Evolutionary conservation across 2,888 invertebrate species (phyloP), one percentile per base, ranked within the genome.

Genomic region (Barypeithes pellucidus): DNA sequence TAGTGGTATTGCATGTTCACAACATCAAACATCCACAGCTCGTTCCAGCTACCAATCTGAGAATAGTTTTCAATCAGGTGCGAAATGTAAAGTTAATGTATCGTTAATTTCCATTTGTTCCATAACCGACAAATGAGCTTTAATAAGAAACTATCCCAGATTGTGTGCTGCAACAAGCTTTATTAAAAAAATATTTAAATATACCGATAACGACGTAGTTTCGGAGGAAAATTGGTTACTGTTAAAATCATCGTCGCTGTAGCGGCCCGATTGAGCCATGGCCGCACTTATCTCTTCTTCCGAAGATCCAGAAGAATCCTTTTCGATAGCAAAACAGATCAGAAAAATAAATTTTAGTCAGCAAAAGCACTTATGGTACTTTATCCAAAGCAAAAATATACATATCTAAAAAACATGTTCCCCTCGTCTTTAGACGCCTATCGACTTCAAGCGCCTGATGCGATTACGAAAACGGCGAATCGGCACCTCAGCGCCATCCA

Each of bases 221-320:
- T 85, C 84, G 50, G 84, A 81, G 43, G 85, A 85, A 77, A 85
- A 82, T 75, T 85, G 85, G 81, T 86, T 86, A 81, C 85, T 85
- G 80, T 85, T 85, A 80, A 84, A 83, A 77, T 86, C 85, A 75
- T 86, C 85, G 75, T 86, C 86, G 77, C 85, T 85, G 78, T 78
- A 83, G 57, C 81, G 80, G 69, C 82, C 82, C 50, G 84, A 83
- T 60, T 83, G 84, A 62, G 83, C 83, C 81, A 84, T 82, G 52
- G 82, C 82, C 59, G 81, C 81, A 77, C 84, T 85, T 41, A 81
- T 83, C 75, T 85, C 87, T 80, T 87, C 87, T 77, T 87, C 86
- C 66, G 87, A 87, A 67, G 87, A 87, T 81, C 85, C 86, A 79
- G 87, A 87, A 68, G 86, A 86, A 80, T 87, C 87, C 87, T 87